Base-by-base conservation (phyloP, 2,888 invertebrate genomes). In the Plagodis pulveraria region DNA sequence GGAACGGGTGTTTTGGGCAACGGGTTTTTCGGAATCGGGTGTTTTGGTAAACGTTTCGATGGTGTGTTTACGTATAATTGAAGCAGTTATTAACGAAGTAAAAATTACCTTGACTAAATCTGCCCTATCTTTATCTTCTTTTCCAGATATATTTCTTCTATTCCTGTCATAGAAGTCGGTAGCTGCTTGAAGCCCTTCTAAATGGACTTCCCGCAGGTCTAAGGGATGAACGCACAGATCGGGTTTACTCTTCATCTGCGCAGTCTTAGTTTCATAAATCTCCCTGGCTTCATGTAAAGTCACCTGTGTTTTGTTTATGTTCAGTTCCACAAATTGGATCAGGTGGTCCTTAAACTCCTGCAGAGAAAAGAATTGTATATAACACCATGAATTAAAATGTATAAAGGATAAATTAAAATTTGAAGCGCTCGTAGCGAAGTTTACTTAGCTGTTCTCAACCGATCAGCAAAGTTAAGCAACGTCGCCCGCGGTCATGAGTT, bases 141-240 rank as follows among this genome's bases (percentile, higher is more conserved):
- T 40, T 5, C 40, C 40, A 5, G 38, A 22, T 5, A 49, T 22
- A 6, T 4, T 12, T 32, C 40, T 49, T 10, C 48, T 38, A 12
- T 40, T 49, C 6, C 32, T 49, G 8, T 56, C 45, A 9, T 50
- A 56, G 2, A 34, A 9, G 0, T 9, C 9, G 8, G 50, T 5
- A 6, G 56, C 56, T 7, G 44, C 50, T 10, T 34, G 9, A 0
- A 50, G 40, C 5, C 50, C 56, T 10, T 45, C 45, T 0, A 41
- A 2, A 34, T 56, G 50, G 9, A 56, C 40, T 6, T 8, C 6
- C 9, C 34, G 0, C 33, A 56, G 34, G 12, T 50, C 56, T 5
- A n/a, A n/a, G 6, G 64, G 46, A 32, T 61, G 61, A 35, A 64
- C 44, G 41, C 61, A 61, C 6, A 64, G 22, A 5, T 10, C 10